phyloP scores from a whole-genome alignment of 2,113 vertebrate genomes.

The Channa maculata region DNA sequence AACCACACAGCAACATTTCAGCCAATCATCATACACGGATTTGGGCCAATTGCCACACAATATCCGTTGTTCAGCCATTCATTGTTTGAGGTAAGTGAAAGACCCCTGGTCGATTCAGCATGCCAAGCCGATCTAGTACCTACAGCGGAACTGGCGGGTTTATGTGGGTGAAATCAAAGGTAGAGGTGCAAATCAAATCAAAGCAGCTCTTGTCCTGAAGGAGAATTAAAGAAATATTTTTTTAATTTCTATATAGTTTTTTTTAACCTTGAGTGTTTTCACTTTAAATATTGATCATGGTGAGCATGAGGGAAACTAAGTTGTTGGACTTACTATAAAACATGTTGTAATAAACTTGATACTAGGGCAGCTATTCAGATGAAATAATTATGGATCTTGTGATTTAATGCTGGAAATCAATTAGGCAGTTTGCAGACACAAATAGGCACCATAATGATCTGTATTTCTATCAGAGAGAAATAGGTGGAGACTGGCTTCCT shows the following conservation, averaged over 20 bases:
- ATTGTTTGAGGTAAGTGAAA: too few species aligned
- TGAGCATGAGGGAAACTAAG: not conserved
- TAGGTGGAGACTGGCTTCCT: slow-evolving; percentile 12
- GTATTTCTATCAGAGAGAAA: slow-evolving; percentile 28
- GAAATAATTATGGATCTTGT: slow-evolving; percentile 26
- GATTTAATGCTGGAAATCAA: slow-evolving; percentile 46
- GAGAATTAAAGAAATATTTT: not conserved
- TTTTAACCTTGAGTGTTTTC: not conserved
- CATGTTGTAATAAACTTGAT: not conserved
- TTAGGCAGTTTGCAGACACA: slow-evolving; percentile 25
- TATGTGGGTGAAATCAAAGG: too few species aligned
- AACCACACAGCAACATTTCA: too few species aligned
- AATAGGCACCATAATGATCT: slow-evolving; percentile 27
- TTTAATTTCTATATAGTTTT: not conserved
- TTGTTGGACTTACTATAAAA: not conserved
- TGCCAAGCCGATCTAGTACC: too few species aligned
- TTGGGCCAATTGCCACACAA: too few species aligned
- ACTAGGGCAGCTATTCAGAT: not conserved
- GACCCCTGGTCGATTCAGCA: too few species aligned
- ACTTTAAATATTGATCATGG: not conserved
- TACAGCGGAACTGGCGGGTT: too few species aligned
- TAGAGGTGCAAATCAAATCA: too few species aligned
- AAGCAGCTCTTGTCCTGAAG: not conserved
- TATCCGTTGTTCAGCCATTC: too few species aligned
- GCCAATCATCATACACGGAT: too few species aligned